Evolutionary conservation across 2,888 invertebrate genomes (phyloP).

Genomic region (Tenthredo livida): DNA sequence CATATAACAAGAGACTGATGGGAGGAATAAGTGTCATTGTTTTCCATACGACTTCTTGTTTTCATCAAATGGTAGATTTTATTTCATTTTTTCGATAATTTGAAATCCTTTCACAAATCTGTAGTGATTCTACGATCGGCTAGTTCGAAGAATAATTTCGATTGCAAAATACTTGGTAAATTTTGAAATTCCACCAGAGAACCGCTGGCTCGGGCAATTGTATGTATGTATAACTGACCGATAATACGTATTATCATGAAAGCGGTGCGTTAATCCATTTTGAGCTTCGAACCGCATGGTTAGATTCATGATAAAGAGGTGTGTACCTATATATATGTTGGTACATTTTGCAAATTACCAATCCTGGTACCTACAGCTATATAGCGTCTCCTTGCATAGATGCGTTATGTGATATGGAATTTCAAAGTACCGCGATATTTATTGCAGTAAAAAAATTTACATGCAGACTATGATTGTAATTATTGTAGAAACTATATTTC

Average conservation of each 20-base stretch:
- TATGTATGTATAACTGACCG: constrained; percentile 2
- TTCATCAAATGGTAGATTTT: neutral
- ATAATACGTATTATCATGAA: constrained; percentile 39
- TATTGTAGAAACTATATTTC: no score
- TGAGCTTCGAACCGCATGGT: neutral
- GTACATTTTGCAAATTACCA: neutral
- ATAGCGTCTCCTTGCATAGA: neutral
- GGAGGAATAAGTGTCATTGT: neutral
- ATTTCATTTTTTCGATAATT: neutral
- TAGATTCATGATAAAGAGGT: constrained; percentile 7
- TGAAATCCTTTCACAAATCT: neutral
- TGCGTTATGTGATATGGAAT: neutral
- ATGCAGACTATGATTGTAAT: no score
- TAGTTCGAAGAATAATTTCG: neutral
- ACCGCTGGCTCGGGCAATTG: neutral
- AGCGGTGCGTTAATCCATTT: constrained; percentile 19
- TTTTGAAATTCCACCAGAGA: neutral
- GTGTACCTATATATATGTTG: neutral
- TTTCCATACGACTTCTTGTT: neutral
- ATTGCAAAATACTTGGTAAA: neutral
- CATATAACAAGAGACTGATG: neutral
- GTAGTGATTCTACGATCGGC: neutral
- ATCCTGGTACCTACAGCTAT: neutral
- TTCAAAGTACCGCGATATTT: neutral
- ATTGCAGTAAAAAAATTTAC: neutral